Conservation (phyloP, 2,113 vertebrate genomes). For the Chroicocephalus ridibundus region DNA sequence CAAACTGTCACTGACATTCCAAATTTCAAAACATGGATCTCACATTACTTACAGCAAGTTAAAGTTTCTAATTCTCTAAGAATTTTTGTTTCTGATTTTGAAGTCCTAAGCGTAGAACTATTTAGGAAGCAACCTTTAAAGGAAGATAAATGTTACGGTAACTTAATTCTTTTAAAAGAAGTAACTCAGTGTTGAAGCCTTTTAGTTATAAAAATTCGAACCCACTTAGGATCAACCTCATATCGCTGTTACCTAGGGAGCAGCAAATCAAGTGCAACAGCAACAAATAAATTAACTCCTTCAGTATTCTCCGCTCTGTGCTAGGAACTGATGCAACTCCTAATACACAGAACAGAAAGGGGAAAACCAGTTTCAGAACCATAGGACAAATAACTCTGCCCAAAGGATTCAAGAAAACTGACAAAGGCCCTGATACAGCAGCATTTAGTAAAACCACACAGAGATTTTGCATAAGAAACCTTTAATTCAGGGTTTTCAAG, state of each 20-base stretch:
- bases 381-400: not conserved
- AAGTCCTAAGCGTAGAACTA: not conserved
- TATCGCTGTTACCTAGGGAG: not conserved
- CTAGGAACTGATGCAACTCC: not conserved
- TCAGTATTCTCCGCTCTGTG: not conserved
- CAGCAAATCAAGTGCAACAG: not conserved
- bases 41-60: not conserved
- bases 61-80: not conserved
- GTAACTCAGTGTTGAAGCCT: not conserved
- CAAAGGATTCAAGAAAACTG: not conserved
- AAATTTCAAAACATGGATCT: not conserved
- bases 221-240: not conserved
- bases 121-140: not conserved
- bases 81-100: not conserved
- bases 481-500: not conserved
- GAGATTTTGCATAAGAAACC: not conserved
- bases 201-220: not conserved
- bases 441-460: not conserved
- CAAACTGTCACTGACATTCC: not conserved
- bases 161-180: not conserved
- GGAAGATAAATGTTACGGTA: fast-evolving
- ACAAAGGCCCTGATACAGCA: not conserved
- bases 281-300: not conserved
- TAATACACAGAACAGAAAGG: not conserved
- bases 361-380: not conserved